Evolutionary conservation across 2,888 invertebrate species (phyloP), one percentile per base, ranked within the genome.

Genomic region (Rhorus exstirpatorius): DNA sequence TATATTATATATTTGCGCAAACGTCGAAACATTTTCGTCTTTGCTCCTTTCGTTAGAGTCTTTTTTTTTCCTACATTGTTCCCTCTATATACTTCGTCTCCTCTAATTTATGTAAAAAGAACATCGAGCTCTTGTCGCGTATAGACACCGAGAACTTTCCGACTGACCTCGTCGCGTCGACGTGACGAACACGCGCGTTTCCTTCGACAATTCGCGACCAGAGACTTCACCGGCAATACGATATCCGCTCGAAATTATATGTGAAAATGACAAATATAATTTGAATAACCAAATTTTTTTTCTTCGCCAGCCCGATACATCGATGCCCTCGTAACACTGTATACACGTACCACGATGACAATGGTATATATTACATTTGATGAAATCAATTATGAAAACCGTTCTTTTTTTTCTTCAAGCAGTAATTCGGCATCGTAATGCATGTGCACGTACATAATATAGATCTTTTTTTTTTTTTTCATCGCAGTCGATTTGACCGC

Each of bases 81-180:
- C n/a, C n/a, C n/a, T n/a, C n/a, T n/a, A n/a, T n/a, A n/a, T n/a
- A n/a, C n/a, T n/a, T n/a, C n/a, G n/a, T n/a, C n/a, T n/a, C n/a
- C n/a, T n/a, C n/a, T n/a, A n/a, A n/a, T n/a, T n/a, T n/a, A n/a
- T n/a, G n/a, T n/a, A n/a, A n/a, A n/a, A n/a, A n/a, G n/a, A n/a
- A n/a, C n/a, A n/a, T n/a, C n/a, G n/a, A n/a, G n/a, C n/a, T n/a
- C n/a, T n/a, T n/a, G n/a, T n/a, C n/a, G n/a, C n/a, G n/a, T n/a
- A n/a, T n/a, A n/a, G n/a, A n/a, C n/a, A n/a, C n/a, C n/a, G 58
- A 35, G 58, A 60, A 60, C 58, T 60, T 60, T 60, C 58, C 17
- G 58, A 35, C 58, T 60, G 58, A 35, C 58, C 58, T 35, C 58
- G 31, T 14, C 49, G 49, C n/a, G 17, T 3, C 58, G 58, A 35